These are phyloP conservation scores for Hemibagrus wyckioides DNA, from an alignment of 2,113 vertebrate genomes.

Conservation along the genomic window DNA sequence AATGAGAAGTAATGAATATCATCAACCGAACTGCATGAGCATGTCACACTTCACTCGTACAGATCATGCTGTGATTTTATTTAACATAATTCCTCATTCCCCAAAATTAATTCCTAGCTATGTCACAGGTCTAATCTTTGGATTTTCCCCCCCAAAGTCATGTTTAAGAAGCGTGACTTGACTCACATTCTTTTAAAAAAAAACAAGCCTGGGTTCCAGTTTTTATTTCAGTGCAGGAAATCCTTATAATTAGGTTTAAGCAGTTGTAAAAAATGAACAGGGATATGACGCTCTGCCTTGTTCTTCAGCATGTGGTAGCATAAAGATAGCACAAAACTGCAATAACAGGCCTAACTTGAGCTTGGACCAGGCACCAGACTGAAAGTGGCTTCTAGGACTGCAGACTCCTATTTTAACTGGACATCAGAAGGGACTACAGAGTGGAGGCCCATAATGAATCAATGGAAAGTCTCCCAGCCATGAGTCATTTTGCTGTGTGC, in stretches of 20 bases:
- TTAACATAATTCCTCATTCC: neutral
- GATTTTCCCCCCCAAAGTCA: neutral
- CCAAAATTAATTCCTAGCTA: neutral
- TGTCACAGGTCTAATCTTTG: neutral
- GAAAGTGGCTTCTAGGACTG: conserved; percentile 30
- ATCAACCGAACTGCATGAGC: neutral
- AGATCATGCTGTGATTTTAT: conserved; percentile 11
- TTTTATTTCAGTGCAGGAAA: conserved; percentile 26
- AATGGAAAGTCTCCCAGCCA: conserved; percentile 40
- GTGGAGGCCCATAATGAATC: conserved; percentile 35
- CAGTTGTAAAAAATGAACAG: conserved; percentile 24
- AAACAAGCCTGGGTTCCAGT: conserved; percentile 1
- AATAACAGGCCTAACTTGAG: conserved; percentile 27
- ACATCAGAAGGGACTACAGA: conserved; percentile 29
- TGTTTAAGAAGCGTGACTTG: no score
- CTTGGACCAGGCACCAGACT: conserved; percentile 35
- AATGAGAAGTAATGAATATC: conserved; percentile 3
- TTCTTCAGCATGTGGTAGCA: conserved; percentile 37
- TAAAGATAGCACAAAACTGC: conserved; percentile 47
- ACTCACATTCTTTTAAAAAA: neutral
- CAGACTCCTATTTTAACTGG: conserved; percentile 29
- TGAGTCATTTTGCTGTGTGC: conserved; percentile 42
- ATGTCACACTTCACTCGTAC: neutral
- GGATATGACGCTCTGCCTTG: neutral
- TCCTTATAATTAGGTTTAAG: conserved; percentile 10